Conservation (phyloP, 2,113 vertebrate genomes). For the Aptenodytes patagonicus region DNA sequence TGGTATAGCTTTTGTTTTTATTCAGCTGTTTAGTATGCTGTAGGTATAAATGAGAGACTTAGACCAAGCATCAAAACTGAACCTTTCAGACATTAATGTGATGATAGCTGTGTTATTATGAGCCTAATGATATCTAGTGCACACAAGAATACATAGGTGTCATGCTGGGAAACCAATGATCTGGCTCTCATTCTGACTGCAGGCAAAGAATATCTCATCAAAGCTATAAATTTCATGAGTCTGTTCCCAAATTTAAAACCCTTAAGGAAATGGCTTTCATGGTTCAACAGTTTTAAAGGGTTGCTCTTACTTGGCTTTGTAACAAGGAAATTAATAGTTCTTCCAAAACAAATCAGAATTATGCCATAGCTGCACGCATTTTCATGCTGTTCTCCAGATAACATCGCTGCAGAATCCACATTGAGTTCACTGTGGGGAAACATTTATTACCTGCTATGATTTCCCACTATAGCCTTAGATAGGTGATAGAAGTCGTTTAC, state of each 20-base stretch:
- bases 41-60: slow-evolving; percentile 78
- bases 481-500: slow-evolving; percentile 38
- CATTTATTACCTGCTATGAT: slow-evolving; percentile 67
- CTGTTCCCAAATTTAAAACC: slow-evolving; percentile 85
- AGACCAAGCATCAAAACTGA: slow-evolving; percentile 76
- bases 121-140: slow-evolving; percentile 86
- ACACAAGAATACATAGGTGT: slow-evolving; percentile 80
- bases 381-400: slow-evolving; percentile 67
- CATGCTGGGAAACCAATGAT: slow-evolving; percentile 90
- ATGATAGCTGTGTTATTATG: slow-evolving; percentile 83
- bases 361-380: slow-evolving; percentile 78
- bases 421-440: slow-evolving; percentile 64
- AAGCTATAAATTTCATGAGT: slow-evolving; percentile 86
- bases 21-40: slow-evolving; percentile 80
- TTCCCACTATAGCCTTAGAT: not conserved
- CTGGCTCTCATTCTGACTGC: slow-evolving; percentile 85
- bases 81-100: slow-evolving; percentile 81
- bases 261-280: slow-evolving; percentile 90
- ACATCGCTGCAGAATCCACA: slow-evolving; percentile 45
- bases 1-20: slow-evolving; percentile 42
- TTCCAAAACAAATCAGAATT: slow-evolving; percentile 90
- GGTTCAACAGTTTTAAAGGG: slow-evolving; percentile 88
- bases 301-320: slow-evolving; percentile 86
- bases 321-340: slow-evolving; percentile 93
- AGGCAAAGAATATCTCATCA: slow-evolving; percentile 86